Evolutionary conservation across 2,113 vertebrate species (phyloP).

Genomic region (Nothoprocta pentlandii): DNA sequence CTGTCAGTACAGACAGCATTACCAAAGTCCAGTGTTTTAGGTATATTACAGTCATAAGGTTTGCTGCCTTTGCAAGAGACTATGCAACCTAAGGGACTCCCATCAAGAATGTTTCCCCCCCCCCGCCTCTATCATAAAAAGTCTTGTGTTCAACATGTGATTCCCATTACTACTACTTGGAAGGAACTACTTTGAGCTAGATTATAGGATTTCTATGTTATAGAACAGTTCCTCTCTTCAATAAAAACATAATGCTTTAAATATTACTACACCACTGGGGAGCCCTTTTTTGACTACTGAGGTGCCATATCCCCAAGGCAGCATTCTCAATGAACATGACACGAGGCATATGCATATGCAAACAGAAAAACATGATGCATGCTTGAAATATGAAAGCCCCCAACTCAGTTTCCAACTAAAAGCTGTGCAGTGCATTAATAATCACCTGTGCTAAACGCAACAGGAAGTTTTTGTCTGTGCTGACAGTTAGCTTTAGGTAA

Average conservation of each 20-base stretch:
- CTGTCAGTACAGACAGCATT: neutral
- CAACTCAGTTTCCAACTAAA: neutral
- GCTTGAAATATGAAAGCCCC: neutral
- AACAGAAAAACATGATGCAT: neutral
- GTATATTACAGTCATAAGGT: neutral
- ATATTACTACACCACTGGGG: neutral
- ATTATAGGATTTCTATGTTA: neutral
- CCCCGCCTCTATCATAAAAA: neutral
- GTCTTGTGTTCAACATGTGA: neutral
- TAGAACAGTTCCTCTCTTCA: neutral
- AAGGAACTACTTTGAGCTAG: neutral
- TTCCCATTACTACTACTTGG: neutral
- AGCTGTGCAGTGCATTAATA: neutral
- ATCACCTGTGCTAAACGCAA: neutral
- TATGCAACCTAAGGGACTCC: neutral
- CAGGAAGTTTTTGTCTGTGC: too few relatives aligned
- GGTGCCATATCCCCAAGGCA: neutral
- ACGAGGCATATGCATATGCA: neutral
- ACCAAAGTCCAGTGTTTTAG: neutral
- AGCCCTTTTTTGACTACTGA: neutral
- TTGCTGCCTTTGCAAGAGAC: accelerated
- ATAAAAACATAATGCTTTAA: neutral
- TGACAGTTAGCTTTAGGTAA: too few relatives aligned
- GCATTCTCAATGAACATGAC: neutral
- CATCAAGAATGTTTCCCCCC: accelerated